phyloP scores from a whole-genome alignment of 2,797 vertebrate genomes.

The Phrynocephalus forsythii region DNA sequence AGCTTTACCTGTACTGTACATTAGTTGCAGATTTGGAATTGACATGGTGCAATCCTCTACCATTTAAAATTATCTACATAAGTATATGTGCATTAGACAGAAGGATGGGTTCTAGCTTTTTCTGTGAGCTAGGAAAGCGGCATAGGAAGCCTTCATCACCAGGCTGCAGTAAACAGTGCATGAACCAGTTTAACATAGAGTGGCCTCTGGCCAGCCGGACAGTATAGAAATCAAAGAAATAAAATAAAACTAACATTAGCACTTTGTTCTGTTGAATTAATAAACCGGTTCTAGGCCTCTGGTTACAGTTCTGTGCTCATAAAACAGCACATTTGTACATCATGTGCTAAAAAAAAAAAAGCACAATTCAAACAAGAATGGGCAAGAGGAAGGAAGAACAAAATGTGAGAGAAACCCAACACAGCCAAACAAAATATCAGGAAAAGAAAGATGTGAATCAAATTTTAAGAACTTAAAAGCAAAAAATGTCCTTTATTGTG shows the following conservation, averaged over 20 bases:
- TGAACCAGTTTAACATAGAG: background rate
- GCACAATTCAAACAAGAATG: background rate
- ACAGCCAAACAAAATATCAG: background rate
- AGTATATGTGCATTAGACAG: background rate
- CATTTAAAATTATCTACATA: background rate
- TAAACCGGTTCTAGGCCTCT: background rate
- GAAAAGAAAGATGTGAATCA: background rate
- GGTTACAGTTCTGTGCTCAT: background rate
- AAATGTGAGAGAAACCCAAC: background rate
- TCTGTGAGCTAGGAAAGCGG: background rate
- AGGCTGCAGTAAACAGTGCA: background rate
- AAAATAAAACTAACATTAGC: too few relatives aligned
- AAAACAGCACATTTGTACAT: background rate
- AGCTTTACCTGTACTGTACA: background rate
- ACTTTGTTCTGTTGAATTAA: background rate
- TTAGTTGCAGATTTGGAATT: background rate
- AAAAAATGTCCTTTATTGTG: conserved; percentile 6
- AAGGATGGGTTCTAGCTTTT: background rate
- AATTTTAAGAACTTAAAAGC: conserved; percentile 23
- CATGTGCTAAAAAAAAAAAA: background rate
- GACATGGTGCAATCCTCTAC: background rate
- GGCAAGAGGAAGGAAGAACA: background rate
- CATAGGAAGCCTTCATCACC: background rate
- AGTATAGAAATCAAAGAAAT: too few relatives aligned
- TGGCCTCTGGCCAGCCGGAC: too few relatives aligned